Conservation (phyloP, 2,888 invertebrate genomes). For the Actias luna region DNA sequence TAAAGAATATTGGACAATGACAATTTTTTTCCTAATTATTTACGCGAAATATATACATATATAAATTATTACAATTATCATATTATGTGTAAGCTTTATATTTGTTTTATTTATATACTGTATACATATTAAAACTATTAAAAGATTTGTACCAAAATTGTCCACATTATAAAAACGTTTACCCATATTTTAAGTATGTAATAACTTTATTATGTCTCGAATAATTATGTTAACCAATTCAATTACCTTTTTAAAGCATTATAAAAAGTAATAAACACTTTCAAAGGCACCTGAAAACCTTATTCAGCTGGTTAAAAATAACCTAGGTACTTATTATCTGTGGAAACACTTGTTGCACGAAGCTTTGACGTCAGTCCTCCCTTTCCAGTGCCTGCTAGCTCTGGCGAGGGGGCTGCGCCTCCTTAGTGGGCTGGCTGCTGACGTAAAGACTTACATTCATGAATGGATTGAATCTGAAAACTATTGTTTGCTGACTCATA, state of each 20-base stretch:
- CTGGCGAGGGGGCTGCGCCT: conserved; percentile 55
- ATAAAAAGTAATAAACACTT: neutral
- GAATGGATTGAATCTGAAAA: conserved; percentile 69
- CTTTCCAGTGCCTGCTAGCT: conserved; percentile 45
- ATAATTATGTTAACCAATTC: neutral
- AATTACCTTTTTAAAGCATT: neutral
- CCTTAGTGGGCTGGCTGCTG: conserved; percentile 58
- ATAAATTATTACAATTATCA: no score
- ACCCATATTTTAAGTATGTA: neutral
- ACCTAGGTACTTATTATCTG: conserved; percentile 55
- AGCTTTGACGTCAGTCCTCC: conserved; percentile 71
- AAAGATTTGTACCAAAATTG: neutral
- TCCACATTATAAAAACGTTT: neutral
- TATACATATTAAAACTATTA: neutral
- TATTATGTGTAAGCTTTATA: no score
- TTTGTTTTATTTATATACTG: no score
- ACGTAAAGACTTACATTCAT: conserved; percentile 73
- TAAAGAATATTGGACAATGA: neutral
- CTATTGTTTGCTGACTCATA: conserved; percentile 43
- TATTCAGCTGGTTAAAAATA: conserved; percentile 68
- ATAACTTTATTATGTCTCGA: neutral
- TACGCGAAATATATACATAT: no score
- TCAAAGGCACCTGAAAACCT: conserved; percentile 12
- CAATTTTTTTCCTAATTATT: no score
- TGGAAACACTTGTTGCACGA: conserved; percentile 74